Evolutionary conservation across 2,888 invertebrate genomes (phyloP), one percentile per base, ranked within the genome.

Genomic region (Eupithecia pulchellata): DNA sequence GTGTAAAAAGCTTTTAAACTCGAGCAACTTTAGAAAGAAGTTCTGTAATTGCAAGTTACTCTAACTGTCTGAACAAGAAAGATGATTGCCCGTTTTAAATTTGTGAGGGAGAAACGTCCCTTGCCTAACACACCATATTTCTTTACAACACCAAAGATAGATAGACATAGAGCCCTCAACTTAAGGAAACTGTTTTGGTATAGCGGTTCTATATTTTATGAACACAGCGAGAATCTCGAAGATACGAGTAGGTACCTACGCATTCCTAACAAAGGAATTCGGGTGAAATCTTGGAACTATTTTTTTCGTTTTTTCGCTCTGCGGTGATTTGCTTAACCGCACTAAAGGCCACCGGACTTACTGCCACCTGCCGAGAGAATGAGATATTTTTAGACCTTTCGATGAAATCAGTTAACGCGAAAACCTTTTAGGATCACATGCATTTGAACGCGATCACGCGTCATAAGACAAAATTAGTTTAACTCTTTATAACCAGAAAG

Each of bases 211-310:
- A 32, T 60, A 60, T 60, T 36, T 34, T 61, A 36, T 70, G 34
- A 34, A 73, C 68, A 65, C 70, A 75, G 72, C 71, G 73, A 64
- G 55, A 65, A 65, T 74, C 34, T 74, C 68, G 66, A 78, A 81
- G 69, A 77, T 79, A 77, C 76, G 75, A 75, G 17, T 39, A n/a
- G n/a, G n/a, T n/a, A 32, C 32, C n/a, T 47, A 75, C 72, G 74
- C 71, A 70, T 77, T 69, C 69, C 74, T 62, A 82, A 86, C 79
- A 82, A 80, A 74, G 74, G 80, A 79, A 78, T 78, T 75, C 32
- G 64, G 72, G 72, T 71, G 71, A 68, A 66, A 63, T 30, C 66
- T 66, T 29, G 72, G 72, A 70, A 64, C 62, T 70, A 58, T 71
- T 68, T 68, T 66, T 69, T 68, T 58, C 64, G 47, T 69, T 76